phyloP scores from a whole-genome alignment of 2,113 vertebrate genomes.

The Nettapus auritus region DNA sequence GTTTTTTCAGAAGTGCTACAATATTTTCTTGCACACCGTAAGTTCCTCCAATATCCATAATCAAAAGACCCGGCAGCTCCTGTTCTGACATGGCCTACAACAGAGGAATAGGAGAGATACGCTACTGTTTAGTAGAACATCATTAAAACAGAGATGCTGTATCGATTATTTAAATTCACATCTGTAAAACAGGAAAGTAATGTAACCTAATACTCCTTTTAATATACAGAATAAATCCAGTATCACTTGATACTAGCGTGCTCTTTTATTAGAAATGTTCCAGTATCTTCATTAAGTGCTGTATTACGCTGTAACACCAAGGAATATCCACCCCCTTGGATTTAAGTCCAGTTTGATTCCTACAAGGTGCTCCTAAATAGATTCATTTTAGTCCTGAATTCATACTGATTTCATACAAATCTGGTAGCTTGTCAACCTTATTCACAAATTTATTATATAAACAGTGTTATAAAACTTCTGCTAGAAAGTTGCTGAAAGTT shows the following conservation, averaged over 20 bases:
- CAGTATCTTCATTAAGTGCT: not conserved
- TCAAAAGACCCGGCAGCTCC: conserved; percentile 62
- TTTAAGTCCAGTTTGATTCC: not conserved
- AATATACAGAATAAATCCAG: not conserved
- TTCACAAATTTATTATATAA: not conserved
- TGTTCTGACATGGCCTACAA: conserved; percentile 69
- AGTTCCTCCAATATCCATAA: conserved; percentile 59
- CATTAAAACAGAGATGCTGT: not conserved
- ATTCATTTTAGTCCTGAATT: not conserved
- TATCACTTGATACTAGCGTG: not conserved
- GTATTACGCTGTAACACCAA: not conserved
- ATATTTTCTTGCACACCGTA: conserved; percentile 57
- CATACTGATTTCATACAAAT: not conserved
- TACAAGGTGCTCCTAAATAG: not conserved
- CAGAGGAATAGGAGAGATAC: not conserved
- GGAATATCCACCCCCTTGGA: not conserved
- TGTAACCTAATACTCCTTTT: not conserved
- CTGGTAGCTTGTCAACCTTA: not conserved
- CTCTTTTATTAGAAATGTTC: not conserved
- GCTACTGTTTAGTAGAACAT: not conserved
- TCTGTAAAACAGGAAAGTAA: not conserved
- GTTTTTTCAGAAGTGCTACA: conserved; percentile 69
- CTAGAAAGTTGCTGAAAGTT: not conserved
- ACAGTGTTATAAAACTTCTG: not conserved
- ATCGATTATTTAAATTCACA: not conserved